phyloP scores from a whole-genome alignment of 1,140 invertebrate genomes.

The Oscheius sp. region DNA sequence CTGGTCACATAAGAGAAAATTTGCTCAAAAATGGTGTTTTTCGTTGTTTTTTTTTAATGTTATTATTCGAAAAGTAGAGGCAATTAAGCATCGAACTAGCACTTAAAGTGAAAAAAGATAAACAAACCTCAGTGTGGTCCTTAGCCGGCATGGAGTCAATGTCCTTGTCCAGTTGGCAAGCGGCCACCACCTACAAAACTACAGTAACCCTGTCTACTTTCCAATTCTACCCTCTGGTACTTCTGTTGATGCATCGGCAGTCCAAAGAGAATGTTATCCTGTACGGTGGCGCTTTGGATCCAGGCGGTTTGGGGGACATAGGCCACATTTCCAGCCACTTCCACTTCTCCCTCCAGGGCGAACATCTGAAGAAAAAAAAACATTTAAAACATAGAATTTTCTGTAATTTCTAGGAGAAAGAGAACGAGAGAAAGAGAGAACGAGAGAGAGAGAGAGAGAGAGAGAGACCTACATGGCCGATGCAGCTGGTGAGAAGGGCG shows the following conservation, averaged over 20 bases:
- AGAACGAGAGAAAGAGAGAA: too few relatives aligned
- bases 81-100: too few relatives aligned
- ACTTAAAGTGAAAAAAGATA: background rate
- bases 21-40: too few relatives aligned
- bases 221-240: slow-evolving; percentile 51
- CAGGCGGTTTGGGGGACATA: slow-evolving; percentile 72
- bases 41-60: too few relatives aligned
- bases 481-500: slow-evolving; percentile 68
- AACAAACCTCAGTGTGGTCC: slow-evolving; percentile 68
- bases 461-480: slow-evolving; percentile 67
- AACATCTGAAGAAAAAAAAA: slow-evolving; percentile 59
- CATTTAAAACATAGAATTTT: background rate
- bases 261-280: slow-evolving; percentile 73
- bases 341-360: slow-evolving; percentile 64
- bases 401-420: background rate
- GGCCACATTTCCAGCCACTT: slow-evolving; percentile 68
- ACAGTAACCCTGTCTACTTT: background rate
- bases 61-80: too few relatives aligned
- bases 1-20: too few relatives aligned
- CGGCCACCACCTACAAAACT: slow-evolving; percentile 52
- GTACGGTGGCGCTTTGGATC: slow-evolving; percentile 70
- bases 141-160: slow-evolving; percentile 68
- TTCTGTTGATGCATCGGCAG: slow-evolving; percentile 66
- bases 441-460: too few relatives aligned
- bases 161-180: slow-evolving; percentile 61